phyloP scores from a whole-genome alignment of 1,140 invertebrate species.

The Dendrolimus punctatus region DNA sequence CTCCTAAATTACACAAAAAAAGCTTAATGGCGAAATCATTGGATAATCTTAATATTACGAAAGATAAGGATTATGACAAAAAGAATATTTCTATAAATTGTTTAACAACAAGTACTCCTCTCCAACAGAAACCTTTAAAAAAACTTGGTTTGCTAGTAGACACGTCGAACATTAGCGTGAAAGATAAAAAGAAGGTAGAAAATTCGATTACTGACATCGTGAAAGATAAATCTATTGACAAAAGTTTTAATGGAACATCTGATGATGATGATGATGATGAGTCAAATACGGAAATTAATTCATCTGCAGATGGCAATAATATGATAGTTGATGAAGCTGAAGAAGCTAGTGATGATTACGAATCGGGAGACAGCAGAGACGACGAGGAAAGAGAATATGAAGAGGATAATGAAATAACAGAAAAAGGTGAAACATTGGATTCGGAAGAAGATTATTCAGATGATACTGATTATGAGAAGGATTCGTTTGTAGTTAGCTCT shows the following conservation, averaged over 20 bases:
- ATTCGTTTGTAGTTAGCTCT: constrained; percentile 59
- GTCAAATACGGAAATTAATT: constrained; percentile 11
- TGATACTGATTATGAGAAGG: constrained; percentile 61
- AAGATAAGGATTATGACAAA: constrained; percentile 31
- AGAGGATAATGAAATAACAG: constrained; percentile 47
- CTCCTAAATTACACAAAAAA: constrained; percentile 20
- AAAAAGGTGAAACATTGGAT: constrained; percentile 54
- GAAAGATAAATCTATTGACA: not conserved
- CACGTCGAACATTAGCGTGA: constrained; percentile 34
- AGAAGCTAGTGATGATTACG: constrained; percentile 53
- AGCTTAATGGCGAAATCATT: constrained; percentile 28
- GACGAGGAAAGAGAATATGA: constrained; percentile 46
- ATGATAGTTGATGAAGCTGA: constrained; percentile 48
- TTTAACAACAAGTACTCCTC: constrained; percentile 44
- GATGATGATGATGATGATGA: constrained; percentile 28
- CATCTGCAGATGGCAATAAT: constrained; percentile 22
- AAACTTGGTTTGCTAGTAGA: constrained; percentile 35
- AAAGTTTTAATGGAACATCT: constrained; percentile 6
- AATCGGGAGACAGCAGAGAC: constrained; percentile 58
- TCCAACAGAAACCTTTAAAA: constrained; percentile 44
- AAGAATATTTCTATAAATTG: constrained; percentile 41
- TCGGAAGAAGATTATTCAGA: constrained; percentile 46
- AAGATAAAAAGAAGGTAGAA: constrained; percentile 19
- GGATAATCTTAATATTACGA: constrained; percentile 25
- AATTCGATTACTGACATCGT: not conserved